Conservation (phyloP, 2,888 invertebrate species). For the Andricus quercusramuli region DNA sequence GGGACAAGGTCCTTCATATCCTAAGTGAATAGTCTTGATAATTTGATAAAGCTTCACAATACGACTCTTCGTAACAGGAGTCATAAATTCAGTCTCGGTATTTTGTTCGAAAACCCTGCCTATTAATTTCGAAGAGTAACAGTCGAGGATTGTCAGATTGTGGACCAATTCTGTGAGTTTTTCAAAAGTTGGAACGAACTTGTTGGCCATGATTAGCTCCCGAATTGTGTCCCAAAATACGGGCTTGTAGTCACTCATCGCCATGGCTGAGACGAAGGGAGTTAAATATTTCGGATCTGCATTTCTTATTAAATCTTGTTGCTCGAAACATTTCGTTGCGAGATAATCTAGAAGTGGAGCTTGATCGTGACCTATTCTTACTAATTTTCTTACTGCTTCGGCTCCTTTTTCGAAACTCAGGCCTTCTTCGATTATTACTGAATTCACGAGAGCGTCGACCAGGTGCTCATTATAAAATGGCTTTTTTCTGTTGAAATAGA, state of each 20-base stretch:
- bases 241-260: constrained; percentile 83
- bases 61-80: constrained; percentile 34
- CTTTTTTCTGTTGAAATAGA: background rate
- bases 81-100: constrained; percentile 14
- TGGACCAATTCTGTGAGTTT: constrained; percentile 80
- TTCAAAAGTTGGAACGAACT: constrained; percentile 62
- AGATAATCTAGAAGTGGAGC: constrained; percentile 82
- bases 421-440: constrained; percentile 28
- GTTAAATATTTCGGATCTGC: constrained; percentile 73
- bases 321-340: constrained; percentile 78
- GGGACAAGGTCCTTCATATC: constrained; percentile 78
- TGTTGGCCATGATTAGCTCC: constrained; percentile 72
- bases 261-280: constrained; percentile 81
- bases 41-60: constrained; percentile 81
- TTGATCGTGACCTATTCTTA: constrained; percentile 65
- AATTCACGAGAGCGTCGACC: constrained; percentile 12
- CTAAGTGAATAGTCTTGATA: constrained; percentile 79
- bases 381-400: background rate
- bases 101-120: constrained; percentile 79
- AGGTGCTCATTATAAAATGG: constrained; percentile 19
- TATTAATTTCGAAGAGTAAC: constrained; percentile 81
- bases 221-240: constrained; percentile 80
- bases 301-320: constrained; percentile 76
- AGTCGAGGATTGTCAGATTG: constrained; percentile 82
- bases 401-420: constrained; percentile 28